Base-by-base conservation (phyloP, 2,888 invertebrate genomes). In the Cremastinae sp. region DNA sequence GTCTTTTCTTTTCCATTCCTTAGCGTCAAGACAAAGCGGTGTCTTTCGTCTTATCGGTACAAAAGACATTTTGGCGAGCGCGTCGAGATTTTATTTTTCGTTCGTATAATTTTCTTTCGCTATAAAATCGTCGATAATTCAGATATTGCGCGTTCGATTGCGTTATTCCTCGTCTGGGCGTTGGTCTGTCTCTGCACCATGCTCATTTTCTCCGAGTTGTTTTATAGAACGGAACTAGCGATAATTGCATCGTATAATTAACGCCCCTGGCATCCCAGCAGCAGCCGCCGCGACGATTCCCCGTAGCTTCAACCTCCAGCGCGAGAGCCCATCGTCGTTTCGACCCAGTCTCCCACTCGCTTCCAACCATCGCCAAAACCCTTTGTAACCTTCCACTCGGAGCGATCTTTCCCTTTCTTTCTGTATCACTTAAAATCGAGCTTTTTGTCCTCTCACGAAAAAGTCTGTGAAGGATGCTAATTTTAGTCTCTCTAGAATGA, bases 201-300 rank as follows among this genome's bases (percentile, higher is more conserved):
- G 65, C 66, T 70, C 78, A 69, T 65, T 28, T 28, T 65, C 75
- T 20, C 53, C 51, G 22, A 68, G 75, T 73, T 71, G 75, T 73
- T 75, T 78, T 70, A 68, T 74, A 66, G 71, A 71, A 78, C 71
- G 74, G 70, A 71, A 71, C 76, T 74, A 72, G 75, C 73, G 78
- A 78, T 75, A 78, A 78, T 78, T 78, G 78, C 78, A 78, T 78
- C 78, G 76, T 74, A 78, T 78, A 78, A 78, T 78, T 78, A 78
- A 76, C 76, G 75, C 78, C 71, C 36, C 76, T 47, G 76, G 75
- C 78, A 18, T 43, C 69, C 28, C 58, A 38, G 16, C 41, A 47
- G 38, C 54, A 47, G 34, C 54, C 38, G 28, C 51, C 45, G 36
- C 53, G n/a, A 14, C 43, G 49, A 38, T 49, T 45, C 43, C 20